Conservation (phyloP, 1,140 invertebrate genomes). For the Samia ricini region DNA sequence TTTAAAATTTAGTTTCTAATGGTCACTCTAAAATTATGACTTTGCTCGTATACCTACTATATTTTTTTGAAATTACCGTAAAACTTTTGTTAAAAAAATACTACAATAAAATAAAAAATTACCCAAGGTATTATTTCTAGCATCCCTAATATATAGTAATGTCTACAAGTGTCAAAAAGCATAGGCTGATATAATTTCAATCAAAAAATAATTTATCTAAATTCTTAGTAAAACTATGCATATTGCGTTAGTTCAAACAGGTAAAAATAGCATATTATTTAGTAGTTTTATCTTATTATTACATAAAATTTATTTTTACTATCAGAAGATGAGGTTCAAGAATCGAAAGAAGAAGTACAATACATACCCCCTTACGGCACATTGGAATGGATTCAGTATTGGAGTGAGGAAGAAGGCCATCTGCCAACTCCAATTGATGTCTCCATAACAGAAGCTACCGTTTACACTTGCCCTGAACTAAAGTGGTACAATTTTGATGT, state of each 20-base stretch:
- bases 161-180: background rate
- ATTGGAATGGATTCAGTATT: conserved; percentile 48
- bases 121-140: background rate
- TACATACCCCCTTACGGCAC: conserved; percentile 53
- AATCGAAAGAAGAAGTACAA: conserved; percentile 30
- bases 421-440: conserved; percentile 78
- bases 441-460: conserved; percentile 69
- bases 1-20: no score
- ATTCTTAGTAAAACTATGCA: background rate
- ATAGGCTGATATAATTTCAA: background rate
- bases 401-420: conserved; percentile 45
- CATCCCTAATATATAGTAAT: background rate
- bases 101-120: no score
- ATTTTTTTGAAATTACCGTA: no score
- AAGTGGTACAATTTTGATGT: conserved; percentile 77
- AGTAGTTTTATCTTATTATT: background rate
- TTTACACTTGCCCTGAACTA: conserved; percentile 69
- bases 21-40: no score
- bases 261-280: background rate
- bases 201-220: background rate
- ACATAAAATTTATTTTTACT: background rate
- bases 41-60: no score
- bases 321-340: conserved; percentile 34
- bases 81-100: no score
- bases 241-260: background rate